phyloP scores from a whole-genome alignment of 2,888 invertebrate species.

The Trissolcus brochymenae region DNA sequence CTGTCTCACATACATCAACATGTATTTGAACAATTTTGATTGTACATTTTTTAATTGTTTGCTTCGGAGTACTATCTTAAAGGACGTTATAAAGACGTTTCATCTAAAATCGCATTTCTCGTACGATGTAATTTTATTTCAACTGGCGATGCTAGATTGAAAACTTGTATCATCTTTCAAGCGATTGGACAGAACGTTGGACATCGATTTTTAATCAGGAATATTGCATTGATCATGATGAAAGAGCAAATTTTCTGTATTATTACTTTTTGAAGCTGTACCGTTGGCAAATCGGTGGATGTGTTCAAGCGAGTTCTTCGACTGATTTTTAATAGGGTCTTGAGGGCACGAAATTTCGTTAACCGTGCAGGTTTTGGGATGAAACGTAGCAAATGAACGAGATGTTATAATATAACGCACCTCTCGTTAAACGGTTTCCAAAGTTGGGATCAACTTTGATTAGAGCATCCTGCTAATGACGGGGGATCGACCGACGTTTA shows the following conservation, averaged over 20 bases:
- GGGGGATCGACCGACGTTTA: constrained; percentile 71
- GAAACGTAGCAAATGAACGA: constrained; percentile 34
- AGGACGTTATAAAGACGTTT: too few relatives aligned
- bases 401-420: constrained; percentile 52
- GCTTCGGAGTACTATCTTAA: too few relatives aligned
- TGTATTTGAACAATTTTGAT: too few relatives aligned
- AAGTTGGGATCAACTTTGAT: constrained; percentile 67
- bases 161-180: too few relatives aligned
- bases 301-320: constrained; percentile 23
- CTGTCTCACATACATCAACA: too few relatives aligned
- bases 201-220: too few relatives aligned
- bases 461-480: constrained; percentile 73
- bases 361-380: constrained; percentile 7
- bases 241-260: constrained; percentile 11
- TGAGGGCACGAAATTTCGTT: constrained; percentile 18
- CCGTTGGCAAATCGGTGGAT: constrained; percentile 25
- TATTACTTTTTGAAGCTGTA: constrained; percentile 13
- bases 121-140: too few relatives aligned
- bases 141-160: too few relatives aligned
- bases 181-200: too few relatives aligned
- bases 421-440: constrained; percentile 44
- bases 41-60: too few relatives aligned
- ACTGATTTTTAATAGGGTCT: constrained; percentile 37
- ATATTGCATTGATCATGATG: neutral
- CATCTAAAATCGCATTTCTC: too few relatives aligned